Evolutionary conservation across 1,140 invertebrate species (phyloP).

Genomic region (Brachionus asplanchnoidis): DNA sequence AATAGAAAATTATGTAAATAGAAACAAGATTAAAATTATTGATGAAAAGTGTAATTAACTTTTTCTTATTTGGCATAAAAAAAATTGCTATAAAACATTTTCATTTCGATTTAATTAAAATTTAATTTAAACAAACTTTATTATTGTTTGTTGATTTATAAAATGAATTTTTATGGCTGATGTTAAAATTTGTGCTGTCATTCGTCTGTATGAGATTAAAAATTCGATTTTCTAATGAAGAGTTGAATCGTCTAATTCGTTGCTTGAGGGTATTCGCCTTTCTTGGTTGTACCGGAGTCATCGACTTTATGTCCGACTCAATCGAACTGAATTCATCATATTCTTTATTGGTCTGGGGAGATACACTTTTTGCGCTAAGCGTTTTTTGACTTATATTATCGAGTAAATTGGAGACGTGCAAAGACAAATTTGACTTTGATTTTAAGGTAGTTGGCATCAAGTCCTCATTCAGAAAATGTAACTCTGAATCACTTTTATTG

Average conservation of each 20-base stretch:
- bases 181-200: not conserved
- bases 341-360: not conserved
- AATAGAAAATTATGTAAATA: not conserved
- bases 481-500: not conserved
- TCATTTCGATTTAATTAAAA: not conserved
- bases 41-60: constrained; percentile 1
- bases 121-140: constrained; percentile 38
- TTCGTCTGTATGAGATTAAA: constrained; percentile 11
- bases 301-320: not conserved
- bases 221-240: constrained; percentile 4
- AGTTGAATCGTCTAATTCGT: constrained; percentile 15
- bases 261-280: constrained; percentile 7
- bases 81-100: not conserved
- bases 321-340: not conserved
- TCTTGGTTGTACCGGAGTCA: not conserved
- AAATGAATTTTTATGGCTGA: not conserved
- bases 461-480: not conserved
- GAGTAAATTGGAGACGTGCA: not conserved
- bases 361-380: not conserved
- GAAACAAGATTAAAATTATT: not conserved
- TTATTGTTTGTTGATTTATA: constrained; percentile 11
- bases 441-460: not conserved
- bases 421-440: not conserved
- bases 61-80: not conserved
- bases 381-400: not conserved